Base-by-base conservation (phyloP, 2,113 vertebrate genomes). In the Pan troglodytes region DNA sequence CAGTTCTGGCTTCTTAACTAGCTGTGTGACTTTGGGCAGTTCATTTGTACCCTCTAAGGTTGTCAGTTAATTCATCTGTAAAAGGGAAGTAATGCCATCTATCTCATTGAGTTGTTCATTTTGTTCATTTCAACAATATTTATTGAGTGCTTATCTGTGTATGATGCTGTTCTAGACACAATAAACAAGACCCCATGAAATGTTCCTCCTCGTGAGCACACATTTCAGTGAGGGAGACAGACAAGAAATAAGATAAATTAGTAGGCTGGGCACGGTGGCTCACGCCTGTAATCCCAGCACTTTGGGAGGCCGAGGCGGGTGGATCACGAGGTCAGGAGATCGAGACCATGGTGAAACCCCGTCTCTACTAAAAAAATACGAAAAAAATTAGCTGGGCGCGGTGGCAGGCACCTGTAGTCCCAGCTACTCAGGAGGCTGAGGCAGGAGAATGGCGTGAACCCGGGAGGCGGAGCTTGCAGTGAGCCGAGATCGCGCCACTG, bases 211-310 rank as follows among this genome's bases (percentile, higher is more conserved):
- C 25, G 25, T 93, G n/a, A 91, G 11, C 40, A 61, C 30, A 70
- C 40, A 27, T 93, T 70, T 94, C 80, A 85, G 61, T 75, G 5
- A 43, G 61, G 40, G 32, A 95, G 20, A 75, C 12, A 81, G 73
- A 78, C 17, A 94, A 70, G 57, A 59, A 80, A 96, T 25, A 88
- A 82, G 55, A 92, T 43, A 93, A 92, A 83, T 94, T 18, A 93
- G 45, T 85, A 85, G 45, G 45, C 45, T 9, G 45, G 45, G 45
- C 45, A 1, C 45, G 8, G 45, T 45, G 45, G 45, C 45, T 45
- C 45, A 45, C 45, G 45, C 45, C 45, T 45, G 45, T 45, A 45
- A 45, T 45, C 45, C 45, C 45, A 45, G 45, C 45, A 45, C 45
- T 45, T 45, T 45, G 45, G 45, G 45, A 45, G 45, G 45, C 45